These are phyloP conservation scores for Glyphotaelius pellucidus DNA, from an alignment of 2,888 invertebrate species.

Conservation along the genomic window DNA sequence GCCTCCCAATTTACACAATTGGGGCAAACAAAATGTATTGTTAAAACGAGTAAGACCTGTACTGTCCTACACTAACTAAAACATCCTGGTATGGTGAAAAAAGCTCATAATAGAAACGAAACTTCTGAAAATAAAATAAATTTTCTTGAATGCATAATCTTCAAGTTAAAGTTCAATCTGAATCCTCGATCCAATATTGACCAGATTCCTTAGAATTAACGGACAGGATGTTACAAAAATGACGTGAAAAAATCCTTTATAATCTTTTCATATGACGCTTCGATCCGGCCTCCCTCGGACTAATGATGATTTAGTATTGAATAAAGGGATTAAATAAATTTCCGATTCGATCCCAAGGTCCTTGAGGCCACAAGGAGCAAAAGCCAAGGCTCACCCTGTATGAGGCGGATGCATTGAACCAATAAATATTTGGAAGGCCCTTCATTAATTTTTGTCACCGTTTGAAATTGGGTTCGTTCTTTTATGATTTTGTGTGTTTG, in stretches of 20 bases:
- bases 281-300: constrained; percentile 59
- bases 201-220: constrained; percentile 29
- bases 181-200: background rate
- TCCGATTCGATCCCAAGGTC: constrained; percentile 60
- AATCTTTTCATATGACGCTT: constrained; percentile 62
- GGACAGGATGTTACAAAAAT: constrained; percentile 63
- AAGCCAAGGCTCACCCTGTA: background rate
- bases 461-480: background rate
- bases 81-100: too few species aligned
- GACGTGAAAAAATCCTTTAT: constrained; percentile 55
- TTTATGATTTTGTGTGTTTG: background rate
- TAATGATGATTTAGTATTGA: constrained; percentile 66
- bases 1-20: too few species aligned
- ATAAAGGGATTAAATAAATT: constrained; percentile 63
- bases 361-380: background rate
- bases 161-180: background rate
- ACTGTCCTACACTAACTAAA: too few species aligned
- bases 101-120: too few species aligned
- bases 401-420: background rate
- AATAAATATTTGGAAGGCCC: background rate
- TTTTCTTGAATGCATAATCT: background rate
- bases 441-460: background rate
- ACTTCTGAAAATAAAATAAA: background rate
- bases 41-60: background rate
- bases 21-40: background rate